Base-by-base conservation (phyloP, 2,113 vertebrate species). In the Bubo scandiacus region DNA sequence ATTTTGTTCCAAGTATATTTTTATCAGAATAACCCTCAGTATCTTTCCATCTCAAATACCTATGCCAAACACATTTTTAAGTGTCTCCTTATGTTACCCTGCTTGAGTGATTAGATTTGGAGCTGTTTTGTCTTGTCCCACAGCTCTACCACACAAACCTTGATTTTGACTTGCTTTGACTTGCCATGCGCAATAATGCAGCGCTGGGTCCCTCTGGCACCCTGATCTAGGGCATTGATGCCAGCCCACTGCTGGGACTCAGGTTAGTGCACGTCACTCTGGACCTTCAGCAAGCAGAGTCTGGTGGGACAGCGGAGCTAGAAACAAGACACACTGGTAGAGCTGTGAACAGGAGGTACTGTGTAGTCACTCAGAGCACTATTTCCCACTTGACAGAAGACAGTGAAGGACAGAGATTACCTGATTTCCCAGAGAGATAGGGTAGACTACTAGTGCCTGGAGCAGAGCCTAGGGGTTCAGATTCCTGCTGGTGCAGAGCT, bases 1-100 rank as follows among this genome's bases (percentile, higher is more conserved):
- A 12, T 97, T 74, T 92, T 47, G 26, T 95, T 96, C 92, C n/a
- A 86, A 91, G 67, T 88, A 71, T 86, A 40, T 94, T 97, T 97
- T 96, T 91, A 87, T 89, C 42, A 51, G 63, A 96, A 85, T 82
- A 63, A 66, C 34, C 80, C 54, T 94, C 49, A 71, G 68, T 91
- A 74, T 86, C 66, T 67, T 95, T 81, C 89, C 67, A 84, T 92
- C 79, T 96, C 78, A 88, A 86, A 94, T 83, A 79, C 70, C 80
- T 87, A 66, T 25, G 13, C 84, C 66, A 13, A 88, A 87, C 84
- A 79, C 62, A 49, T 85, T 95, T 95, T 91, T 40, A 71, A 70
- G 52, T 51, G 27, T 94, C 74, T 86, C 19, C 43, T 90, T 89
- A 57, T 71, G 77, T 82, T 62, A 81, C 78, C 42, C 75, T 94